Base-by-base conservation (phyloP, 2,888 invertebrate genomes). In the Brachylomia viminalis region DNA sequence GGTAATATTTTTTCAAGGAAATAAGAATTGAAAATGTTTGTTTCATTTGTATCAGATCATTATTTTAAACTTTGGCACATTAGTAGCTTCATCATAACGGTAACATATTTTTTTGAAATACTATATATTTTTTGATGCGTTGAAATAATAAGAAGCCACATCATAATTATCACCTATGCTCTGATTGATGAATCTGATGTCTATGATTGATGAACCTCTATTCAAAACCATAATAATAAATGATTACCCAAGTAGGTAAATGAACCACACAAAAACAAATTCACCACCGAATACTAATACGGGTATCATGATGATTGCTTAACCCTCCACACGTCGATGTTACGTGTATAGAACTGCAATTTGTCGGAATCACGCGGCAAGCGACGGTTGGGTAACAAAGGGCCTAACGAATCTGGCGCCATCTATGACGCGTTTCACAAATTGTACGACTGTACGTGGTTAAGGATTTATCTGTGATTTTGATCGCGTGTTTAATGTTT, bases 351-450 rank as follows among this genome's bases (percentile, higher is more conserved):
- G 83, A 75, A 61, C 69, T 73, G 84, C 81, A 86, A 86, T 86
- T 87, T 86, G 77, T 52, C 67, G 73, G 52, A 68, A 76, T 77
- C 77, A 77, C 61, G 80, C 77, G 47, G 62, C 54, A 47, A 27
- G 56, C 64, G 61, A 82, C 75, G 62, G 56, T 70, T 58, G 54
- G 38, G 59, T 75, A 71, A 87, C 86, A 86, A 86, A 88, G 79
- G 86, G 56, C 49, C 72, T 86, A 86, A 86, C 86, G 88, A 88
- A 81, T 54, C 59, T 49, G 54, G 79, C 76, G 77, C 77, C 81
- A 86, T 76, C 74, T 86, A 79, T 81, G 72, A 68, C 58, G 58
- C 59, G 33, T 15, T 58, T 47, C 33, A 38, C 58, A 71, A 68
- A 80, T 64, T 74, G 45, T 59, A 77, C 73, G 73, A 80, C 59